Conservation (phyloP, 1,140 invertebrate species). For the Apocrypta bakeri region DNA sequence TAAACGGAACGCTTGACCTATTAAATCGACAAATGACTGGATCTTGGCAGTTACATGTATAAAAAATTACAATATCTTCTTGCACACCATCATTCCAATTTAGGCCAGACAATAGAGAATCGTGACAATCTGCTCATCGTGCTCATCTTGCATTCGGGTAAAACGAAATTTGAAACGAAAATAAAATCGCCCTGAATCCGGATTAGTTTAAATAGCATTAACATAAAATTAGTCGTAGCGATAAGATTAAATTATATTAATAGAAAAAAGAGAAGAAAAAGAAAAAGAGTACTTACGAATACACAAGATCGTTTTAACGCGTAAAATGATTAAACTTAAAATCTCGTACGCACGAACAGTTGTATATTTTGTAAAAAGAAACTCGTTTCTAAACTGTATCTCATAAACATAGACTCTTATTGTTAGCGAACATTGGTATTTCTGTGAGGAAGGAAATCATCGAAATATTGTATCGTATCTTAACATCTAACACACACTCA, state of each 20-base stretch:
- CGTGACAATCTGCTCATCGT: neutral
- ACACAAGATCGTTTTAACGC: no score
- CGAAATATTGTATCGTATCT: constrained; percentile 34
- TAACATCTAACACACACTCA: constrained; percentile 49
- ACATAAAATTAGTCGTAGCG: constrained; percentile 8
- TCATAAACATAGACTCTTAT: neutral
- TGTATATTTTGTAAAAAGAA: neutral
- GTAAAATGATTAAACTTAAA: no score
- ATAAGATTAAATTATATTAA: neutral
- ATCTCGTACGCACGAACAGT: neutral
- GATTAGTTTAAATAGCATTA: constrained; percentile 7
- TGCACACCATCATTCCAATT: constrained; percentile 17
- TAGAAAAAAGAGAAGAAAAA: neutral
- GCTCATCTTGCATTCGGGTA: neutral
- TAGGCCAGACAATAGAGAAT: constrained; percentile 33
- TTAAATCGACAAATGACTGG: constrained; percentile 37
- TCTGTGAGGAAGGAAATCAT: constrained; percentile 3
- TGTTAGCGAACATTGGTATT: constrained; percentile 9
- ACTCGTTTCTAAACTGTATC: neutral
- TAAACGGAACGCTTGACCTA: constrained; percentile 36
- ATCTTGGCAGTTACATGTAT: constrained; percentile 40
- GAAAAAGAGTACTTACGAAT: neutral
- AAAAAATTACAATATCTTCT: constrained; percentile 48
- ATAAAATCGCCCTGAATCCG: neutral
- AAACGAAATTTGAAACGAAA: neutral